Evolutionary conservation across 2,113 vertebrate genomes (phyloP), one percentile per base, ranked within the genome.

Genomic region (Bufo gargarizans): DNA sequence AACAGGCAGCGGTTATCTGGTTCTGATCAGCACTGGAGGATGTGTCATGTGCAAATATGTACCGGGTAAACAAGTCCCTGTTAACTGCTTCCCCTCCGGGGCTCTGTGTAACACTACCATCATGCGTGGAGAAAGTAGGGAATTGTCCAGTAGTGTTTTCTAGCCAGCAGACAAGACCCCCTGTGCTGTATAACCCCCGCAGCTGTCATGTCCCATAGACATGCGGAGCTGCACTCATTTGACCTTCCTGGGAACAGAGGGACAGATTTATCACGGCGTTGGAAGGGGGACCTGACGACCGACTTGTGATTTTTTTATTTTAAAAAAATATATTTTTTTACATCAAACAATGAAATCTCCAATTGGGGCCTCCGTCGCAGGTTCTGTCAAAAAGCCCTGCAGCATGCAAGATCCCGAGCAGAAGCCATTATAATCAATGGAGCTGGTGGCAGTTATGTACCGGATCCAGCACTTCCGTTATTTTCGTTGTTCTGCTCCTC

Each of bases 1-100:
- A 17, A 47, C 10, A 43, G 56, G 58, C 16, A 6, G 49, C 6
- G 17, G 17, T 67, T 22, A 82, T 82, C 80, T 65, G 59, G 14
- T 59, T 63, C 10, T 82, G 79, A 61, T 61, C 79, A 49, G 56
- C 59, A 7, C 59, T 67, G 56, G 61, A 59, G 80, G 56, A 67
- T 84, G 81, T 83, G 61, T 50, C 58, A 83, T 81, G 79, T 82
- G 33, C 80, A 82, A 82, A 82, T 82, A 82, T 82, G 61, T 82
- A 49, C 80, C 17, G n/a, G 50, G 82, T 71, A 71, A 69, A 84
- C 65, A 84, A 19, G 61, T 22, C 22, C 0, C 63, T 67, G 45
- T 84, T 69, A 84, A 69, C 82, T 16, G 10, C 72, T 55, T 55
- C 13, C 65, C 58, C 0, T 2, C 33, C 58, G 63, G 12, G 3